Base-by-base conservation (phyloP, 1,140 invertebrate genomes). In the Agrypnia vestita region DNA sequence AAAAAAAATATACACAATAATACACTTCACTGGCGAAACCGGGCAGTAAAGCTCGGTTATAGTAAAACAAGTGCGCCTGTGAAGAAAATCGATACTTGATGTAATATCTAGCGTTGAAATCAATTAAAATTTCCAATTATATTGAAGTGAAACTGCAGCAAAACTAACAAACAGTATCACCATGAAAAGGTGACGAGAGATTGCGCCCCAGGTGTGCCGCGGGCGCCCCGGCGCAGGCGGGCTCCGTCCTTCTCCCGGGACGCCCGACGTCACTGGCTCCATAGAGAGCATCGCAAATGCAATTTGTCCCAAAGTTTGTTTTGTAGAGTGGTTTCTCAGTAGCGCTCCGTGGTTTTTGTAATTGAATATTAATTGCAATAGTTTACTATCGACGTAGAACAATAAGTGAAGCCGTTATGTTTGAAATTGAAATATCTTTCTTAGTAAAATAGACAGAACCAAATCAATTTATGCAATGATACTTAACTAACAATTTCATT, bases 261-360 rank as follows among this genome's bases (percentile, higher is more conserved):
- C 51, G 9, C 72, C 72, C 25, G 53, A 21, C 53, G 21, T 44
- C 17, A 46, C 55, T 56, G 44, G 13, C 35, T 25, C 35, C 35
- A 61, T 55, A 59, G 55, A 75, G 55, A 75, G 72, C 72, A 44
- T 59, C 72, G 72, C 72, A 75, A 75, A 75, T 75, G 72, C 72
- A 75, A 75, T 75, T 75, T 75, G 72, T 75, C 72, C 55, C 72
- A 59, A 75, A 75, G 72, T 75, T 75, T 75, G 72, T 75, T 75
- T 75, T 75, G 19, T 44, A 59, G 55, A 75, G 72, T 75, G 72
- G 72, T 59, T 75, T 46, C 19, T 15, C 72, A 75, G 43, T 4
- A 35, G 53, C 71, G 71, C 21, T 43, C 19, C 71, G 71, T 73
- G 71, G 49, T 21, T 35, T 67, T 67, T 35, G 15, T 61, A 25